Evolutionary conservation across 2,888 invertebrate species (phyloP).

Genomic region (Cataglyphis albicans): DNA sequence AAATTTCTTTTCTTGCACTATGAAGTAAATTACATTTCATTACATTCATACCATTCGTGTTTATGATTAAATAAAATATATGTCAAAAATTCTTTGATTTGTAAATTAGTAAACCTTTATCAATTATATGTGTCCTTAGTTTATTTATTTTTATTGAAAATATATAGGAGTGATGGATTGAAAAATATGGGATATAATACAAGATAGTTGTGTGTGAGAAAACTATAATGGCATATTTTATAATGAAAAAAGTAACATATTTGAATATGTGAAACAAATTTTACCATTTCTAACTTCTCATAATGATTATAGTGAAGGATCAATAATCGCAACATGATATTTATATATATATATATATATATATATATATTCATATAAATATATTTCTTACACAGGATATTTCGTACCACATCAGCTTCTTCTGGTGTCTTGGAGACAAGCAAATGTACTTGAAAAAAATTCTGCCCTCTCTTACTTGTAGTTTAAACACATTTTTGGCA

Average conservation of each 20-base stretch:
- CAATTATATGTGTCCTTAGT: not conserved
- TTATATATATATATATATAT: not conserved
- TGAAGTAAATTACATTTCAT: not conserved
- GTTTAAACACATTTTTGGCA: constrained; percentile 83
- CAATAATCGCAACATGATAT: not conserved
- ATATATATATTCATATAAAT: not conserved
- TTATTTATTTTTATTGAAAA: not conserved
- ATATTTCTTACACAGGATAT: constrained; percentile 89
- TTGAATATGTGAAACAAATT: not conserved
- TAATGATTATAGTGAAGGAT: not conserved
- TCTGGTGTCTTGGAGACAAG: constrained; percentile 92
- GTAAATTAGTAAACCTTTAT: not conserved
- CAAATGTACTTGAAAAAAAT: constrained; percentile 86
- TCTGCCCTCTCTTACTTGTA: constrained; percentile 87
- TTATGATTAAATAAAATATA: not conserved
- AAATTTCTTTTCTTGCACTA: constrained; percentile 24
- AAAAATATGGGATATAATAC: not conserved
- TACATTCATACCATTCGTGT: not conserved
- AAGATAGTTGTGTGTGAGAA: not conserved
- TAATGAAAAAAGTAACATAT: too few species aligned
- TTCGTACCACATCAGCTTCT: constrained; percentile 94
- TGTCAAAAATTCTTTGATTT: not conserved
- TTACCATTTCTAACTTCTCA: not conserved
- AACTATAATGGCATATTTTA: not conserved
- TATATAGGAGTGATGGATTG: not conserved